Percentiles rank a stretch among this genome's conserved stretches.
phyloP scores from a whole-genome alignment of 2,888 invertebrate species.

The Masnerella sp. region DNA sequence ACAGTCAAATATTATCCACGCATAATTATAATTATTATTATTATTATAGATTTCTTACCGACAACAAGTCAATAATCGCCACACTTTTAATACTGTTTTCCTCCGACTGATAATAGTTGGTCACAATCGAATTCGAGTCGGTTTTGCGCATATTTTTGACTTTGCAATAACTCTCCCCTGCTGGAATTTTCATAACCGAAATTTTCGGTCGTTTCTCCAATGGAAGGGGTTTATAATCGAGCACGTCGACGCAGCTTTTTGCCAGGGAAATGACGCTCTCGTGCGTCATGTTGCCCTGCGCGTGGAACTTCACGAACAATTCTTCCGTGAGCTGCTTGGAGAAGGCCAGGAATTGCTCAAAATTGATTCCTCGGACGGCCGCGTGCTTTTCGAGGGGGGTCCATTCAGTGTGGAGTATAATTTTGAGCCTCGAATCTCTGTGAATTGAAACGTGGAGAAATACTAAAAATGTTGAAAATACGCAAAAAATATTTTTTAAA shows the following conservation, averaged over 20 bases:
- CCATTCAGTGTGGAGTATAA: conserved; percentile 74
- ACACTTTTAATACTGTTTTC: neutral
- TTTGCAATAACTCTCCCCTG: conserved; percentile 81
- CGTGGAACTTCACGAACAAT: conserved; percentile 85
- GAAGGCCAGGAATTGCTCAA: conserved; percentile 82
- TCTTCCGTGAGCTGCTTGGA: conserved; percentile 80
- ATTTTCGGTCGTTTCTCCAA: conserved; percentile 78
- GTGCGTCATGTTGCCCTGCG: conserved; percentile 89
- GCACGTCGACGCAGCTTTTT: conserved; percentile 79
- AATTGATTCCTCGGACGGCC: conserved; percentile 79
- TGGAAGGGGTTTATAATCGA: conserved; percentile 80
- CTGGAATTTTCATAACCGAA: conserved; percentile 83
- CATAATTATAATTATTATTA: no score
- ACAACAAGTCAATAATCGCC: conserved; percentile 23
- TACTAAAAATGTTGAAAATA: no score
- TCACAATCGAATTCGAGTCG: conserved; percentile 89
- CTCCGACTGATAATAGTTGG: conserved; percentile 88
- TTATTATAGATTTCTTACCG: no score
- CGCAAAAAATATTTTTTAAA: no score
- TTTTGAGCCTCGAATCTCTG: conserved; percentile 84
- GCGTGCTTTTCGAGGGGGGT: conserved; percentile 84
- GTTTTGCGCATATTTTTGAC: conserved; percentile 84
- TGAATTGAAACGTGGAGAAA: conserved; percentile 37
- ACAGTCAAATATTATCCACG: no score
- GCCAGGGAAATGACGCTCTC: conserved; percentile 82